A percentile compares a stretch with the other conserved stretches of the same genome.
These are phyloP conservation scores for Pristiophorus japonicus DNA, from an alignment of 2,113 vertebrate species.

Conservation along the genomic window DNA sequence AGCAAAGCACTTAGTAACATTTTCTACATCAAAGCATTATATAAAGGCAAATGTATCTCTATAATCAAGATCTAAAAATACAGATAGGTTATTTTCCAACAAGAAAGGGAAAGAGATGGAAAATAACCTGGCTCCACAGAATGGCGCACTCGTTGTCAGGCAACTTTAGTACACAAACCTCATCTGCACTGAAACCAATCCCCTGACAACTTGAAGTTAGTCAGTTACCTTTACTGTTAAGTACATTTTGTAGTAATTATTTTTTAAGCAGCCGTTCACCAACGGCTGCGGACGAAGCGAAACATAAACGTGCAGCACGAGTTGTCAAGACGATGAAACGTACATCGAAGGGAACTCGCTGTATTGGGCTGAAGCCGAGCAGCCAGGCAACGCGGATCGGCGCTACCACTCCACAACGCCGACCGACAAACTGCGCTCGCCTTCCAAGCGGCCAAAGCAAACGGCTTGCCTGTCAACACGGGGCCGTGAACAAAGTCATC, in stretches of 20 bases:
- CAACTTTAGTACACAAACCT: slow-evolving; percentile 16
- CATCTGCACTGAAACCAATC: neutral
- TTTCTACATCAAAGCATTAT: neutral
- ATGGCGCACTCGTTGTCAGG: neutral
- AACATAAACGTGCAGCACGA: neutral
- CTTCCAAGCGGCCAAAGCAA: neutral
- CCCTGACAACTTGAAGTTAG: neutral
- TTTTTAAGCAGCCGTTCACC: neutral
- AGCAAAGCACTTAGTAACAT: neutral
- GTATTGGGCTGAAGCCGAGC: neutral
- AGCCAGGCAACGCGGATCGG: neutral
- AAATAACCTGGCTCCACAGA: neutral
- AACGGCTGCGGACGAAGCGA: neutral
- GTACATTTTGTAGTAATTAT: too few species aligned
- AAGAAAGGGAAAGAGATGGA: neutral
- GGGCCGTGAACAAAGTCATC: neutral
- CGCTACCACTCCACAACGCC: neutral
- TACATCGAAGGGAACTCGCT: neutral
- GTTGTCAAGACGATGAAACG: neutral
- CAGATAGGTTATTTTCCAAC: neutral
- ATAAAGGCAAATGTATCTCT: neutral
- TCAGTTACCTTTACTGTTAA: too few species aligned
- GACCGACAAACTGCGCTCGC: neutral
- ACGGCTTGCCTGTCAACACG: neutral
- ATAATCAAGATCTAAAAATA: neutral